These are phyloP conservation scores for Nasonia giraulti DNA, from an alignment of 1,140 invertebrate genomes.

Conservation along the genomic window DNA sequence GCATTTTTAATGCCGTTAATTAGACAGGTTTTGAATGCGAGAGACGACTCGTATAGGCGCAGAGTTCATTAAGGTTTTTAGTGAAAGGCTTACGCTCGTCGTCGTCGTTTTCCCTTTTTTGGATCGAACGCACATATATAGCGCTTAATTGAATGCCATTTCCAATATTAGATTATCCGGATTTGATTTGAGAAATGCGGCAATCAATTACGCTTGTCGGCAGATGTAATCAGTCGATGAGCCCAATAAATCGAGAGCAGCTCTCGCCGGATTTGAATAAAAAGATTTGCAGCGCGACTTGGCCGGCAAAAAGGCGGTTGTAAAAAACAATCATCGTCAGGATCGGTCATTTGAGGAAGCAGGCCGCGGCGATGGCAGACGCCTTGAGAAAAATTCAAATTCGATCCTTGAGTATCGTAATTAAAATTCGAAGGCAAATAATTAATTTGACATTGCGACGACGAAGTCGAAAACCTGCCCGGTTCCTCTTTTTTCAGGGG, in stretches of 20 bases:
- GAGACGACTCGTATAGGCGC: not conserved
- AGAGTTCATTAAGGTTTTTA: slow-evolving; percentile 9
- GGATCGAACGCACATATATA: not conserved
- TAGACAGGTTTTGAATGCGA: not conserved
- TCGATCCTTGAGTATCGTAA: not conserved
- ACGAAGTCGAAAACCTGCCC: not conserved
- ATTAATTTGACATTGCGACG: slow-evolving; percentile 7
- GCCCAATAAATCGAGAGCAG: not conserved
- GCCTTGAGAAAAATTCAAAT: not conserved
- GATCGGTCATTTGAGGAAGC: no score
- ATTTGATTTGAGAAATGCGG: not conserved
- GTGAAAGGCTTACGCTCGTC: not conserved
- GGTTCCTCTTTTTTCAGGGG: not conserved
- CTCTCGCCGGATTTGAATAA: no score
- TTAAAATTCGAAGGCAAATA: slow-evolving; percentile 24
- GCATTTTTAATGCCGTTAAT: slow-evolving; percentile 30
- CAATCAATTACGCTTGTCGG: not conserved
- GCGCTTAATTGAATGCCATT: not conserved
- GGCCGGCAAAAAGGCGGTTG: no score
- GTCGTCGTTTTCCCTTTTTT: not conserved
- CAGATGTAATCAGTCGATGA: not conserved
- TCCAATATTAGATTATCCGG: not conserved
- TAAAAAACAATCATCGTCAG: no score
- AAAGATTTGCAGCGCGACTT: no score
- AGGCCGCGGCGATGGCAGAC: no score